Evolutionary conservation across 2,888 invertebrate genomes (phyloP).

Genomic region (Diaphora mendica): DNA sequence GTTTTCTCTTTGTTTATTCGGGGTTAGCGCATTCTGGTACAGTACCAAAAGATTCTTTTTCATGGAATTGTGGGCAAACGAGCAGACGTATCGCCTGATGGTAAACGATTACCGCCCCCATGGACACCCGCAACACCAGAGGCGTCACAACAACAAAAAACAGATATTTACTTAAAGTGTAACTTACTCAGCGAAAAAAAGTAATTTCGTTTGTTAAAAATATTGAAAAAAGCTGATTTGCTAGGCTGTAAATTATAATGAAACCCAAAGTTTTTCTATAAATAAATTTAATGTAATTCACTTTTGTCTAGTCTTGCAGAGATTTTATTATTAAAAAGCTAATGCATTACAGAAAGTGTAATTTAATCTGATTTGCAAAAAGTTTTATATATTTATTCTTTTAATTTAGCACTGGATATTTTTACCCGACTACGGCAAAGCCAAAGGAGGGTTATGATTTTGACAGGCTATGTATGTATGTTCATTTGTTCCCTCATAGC

Average conservation of each 20-base stretch:
- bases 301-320: not conserved
- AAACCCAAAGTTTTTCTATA: not conserved
- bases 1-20: not conserved
- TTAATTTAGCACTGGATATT: not conserved
- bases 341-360: not conserved
- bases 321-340: not conserved
- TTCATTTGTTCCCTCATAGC: no score
- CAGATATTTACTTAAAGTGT: no score
- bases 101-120: no score
- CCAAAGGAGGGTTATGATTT: no score
- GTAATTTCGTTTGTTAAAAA: not conserved
- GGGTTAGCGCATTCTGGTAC: not conserved
- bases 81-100: no score
- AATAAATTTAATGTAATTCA: not conserved
- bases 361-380: not conserved
- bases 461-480: no score
- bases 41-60: no score
- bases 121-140: no score
- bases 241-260: not conserved
- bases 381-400: not conserved
- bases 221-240: not conserved
- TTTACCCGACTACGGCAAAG: no score
- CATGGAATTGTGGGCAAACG: no score
- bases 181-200: no score
- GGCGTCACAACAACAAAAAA: no score